Conservation (phyloP, 2,888 invertebrate genomes). For the Drosophila antonietae region DNA sequence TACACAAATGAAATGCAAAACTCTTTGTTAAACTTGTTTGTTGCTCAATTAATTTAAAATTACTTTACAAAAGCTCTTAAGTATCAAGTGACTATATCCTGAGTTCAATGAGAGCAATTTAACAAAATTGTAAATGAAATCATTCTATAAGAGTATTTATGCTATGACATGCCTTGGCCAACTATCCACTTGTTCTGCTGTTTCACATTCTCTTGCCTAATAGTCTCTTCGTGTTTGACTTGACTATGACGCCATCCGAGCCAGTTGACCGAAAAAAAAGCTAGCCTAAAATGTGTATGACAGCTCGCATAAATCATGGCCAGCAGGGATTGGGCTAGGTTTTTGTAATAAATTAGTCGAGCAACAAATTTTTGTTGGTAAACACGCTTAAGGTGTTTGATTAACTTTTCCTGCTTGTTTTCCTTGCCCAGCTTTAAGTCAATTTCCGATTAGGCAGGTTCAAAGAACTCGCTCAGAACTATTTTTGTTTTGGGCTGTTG, state of each 20-base stretch:
- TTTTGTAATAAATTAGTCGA: conserved; percentile 8
- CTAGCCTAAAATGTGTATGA: conserved; percentile 51
- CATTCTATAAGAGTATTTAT: conserved; percentile 1
- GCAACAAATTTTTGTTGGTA: conserved; percentile 15
- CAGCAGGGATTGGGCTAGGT: conserved; percentile 24
- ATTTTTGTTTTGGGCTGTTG: conserved; percentile 28
- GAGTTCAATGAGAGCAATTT: background rate
- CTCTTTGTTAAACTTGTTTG: background rate
- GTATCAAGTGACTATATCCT: background rate
- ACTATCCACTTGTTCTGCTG: background rate
- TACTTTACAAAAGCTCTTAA: background rate
- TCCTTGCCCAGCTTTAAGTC: background rate
- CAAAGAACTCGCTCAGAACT: conserved; percentile 46
- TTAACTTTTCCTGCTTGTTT: conserved; percentile 9
- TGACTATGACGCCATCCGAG: conserved; percentile 68
- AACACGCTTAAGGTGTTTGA: conserved; percentile 28
- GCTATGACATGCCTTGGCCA: background rate
- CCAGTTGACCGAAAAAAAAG: conserved; percentile 24
- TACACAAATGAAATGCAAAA: too few species aligned
- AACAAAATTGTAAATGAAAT: background rate
- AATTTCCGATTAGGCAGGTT: conserved; percentile 41
- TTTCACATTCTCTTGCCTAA: background rate
- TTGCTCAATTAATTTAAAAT: background rate
- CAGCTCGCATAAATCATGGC: conserved; percentile 66
- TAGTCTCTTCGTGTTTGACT: conserved; percentile 18